Percentiles rank a stretch among this genome's conserved stretches.
These are phyloP conservation scores for Phylloscopus collybita DNA, from an alignment of 2,797 vertebrate species.

Conservation along the genomic window DNA sequence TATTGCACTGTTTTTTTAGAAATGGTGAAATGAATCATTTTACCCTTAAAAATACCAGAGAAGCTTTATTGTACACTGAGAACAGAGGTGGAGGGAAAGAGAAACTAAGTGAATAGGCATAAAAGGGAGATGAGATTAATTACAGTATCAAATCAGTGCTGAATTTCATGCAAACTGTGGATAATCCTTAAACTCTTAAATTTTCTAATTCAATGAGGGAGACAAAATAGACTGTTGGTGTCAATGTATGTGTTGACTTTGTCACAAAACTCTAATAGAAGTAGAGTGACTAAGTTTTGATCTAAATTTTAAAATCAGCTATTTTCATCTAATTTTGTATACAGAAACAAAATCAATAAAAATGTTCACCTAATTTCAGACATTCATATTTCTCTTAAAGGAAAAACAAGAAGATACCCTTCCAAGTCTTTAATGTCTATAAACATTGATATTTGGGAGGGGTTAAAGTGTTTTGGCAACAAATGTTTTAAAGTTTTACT, in stretches of 20 bases:
- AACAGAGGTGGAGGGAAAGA: conserved; percentile 5
- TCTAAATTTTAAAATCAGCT: conserved; percentile 51
- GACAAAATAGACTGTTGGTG: conserved; percentile 21
- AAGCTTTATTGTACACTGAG: conserved; percentile 48
- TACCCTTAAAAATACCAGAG: conserved; percentile 45
- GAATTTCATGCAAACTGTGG: conserved; percentile 41
- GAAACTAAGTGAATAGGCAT: not conserved
- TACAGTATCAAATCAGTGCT: conserved; percentile 29
- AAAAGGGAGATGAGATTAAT: conserved; percentile 36
- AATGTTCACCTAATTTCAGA: conserved; percentile 57
- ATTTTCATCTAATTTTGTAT: conserved; percentile 60
- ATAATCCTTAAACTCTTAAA: conserved; percentile 29
- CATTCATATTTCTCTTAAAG: conserved; percentile 47
- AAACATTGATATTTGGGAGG: not conserved
- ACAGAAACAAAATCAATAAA: conserved; percentile 64
- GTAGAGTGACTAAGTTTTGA: conserved; percentile 25
- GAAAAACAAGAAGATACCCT: not conserved
- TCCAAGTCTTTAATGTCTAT: not conserved
- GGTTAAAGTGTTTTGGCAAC: not conserved
- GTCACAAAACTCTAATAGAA: conserved; percentile 54
- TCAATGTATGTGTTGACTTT: conserved; percentile 28
- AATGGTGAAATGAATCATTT: conserved; percentile 41
- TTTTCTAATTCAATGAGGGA: conserved; percentile 34
- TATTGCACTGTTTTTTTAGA: conserved; percentile 50
- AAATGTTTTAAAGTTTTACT: not conserved